Percentiles rank a stretch among this genome's conserved stretches.
Evolutionary conservation across 1,140 invertebrate genomes (phyloP).

Genomic region (Hormaphis cornu): DNA sequence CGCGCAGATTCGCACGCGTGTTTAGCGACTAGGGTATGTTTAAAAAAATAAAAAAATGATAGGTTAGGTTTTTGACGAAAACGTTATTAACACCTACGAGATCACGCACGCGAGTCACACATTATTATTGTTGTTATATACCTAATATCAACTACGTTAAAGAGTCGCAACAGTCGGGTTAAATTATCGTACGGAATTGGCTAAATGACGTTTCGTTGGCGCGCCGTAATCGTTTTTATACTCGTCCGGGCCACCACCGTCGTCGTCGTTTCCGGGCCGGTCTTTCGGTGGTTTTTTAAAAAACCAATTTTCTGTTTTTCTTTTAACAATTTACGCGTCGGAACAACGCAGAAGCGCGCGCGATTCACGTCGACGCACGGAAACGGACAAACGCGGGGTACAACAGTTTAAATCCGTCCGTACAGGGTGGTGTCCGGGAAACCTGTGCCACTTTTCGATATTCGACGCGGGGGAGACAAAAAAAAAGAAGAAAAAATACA

Average conservation of each 20-base stretch:
- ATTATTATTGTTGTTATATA: background rate
- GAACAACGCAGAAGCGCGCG: background rate
- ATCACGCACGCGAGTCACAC: background rate
- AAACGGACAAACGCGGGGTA: background rate
- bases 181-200: too few relatives aligned
- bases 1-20: background rate
- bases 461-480: too few relatives aligned
- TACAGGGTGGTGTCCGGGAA: too few relatives aligned
- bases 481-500: too few relatives aligned
- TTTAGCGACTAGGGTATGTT: constrained; percentile 1
- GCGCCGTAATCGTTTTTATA: background rate
- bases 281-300: background rate
- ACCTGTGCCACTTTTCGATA: too few relatives aligned
- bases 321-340: constrained; percentile 23
- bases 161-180: too few relatives aligned
- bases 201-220: background rate
- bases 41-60: background rate
- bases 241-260: background rate
- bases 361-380: background rate
- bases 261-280: background rate
- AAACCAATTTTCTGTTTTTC: background rate
- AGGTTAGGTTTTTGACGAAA: constrained; percentile 15
- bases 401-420: too few relatives aligned
- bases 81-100: constrained; percentile 15
- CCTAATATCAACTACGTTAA: too few relatives aligned